Evolutionary conservation across 2,888 invertebrate genomes (phyloP), one percentile per base, ranked within the genome.

Genomic region (Dermolepida albohirtum): DNA sequence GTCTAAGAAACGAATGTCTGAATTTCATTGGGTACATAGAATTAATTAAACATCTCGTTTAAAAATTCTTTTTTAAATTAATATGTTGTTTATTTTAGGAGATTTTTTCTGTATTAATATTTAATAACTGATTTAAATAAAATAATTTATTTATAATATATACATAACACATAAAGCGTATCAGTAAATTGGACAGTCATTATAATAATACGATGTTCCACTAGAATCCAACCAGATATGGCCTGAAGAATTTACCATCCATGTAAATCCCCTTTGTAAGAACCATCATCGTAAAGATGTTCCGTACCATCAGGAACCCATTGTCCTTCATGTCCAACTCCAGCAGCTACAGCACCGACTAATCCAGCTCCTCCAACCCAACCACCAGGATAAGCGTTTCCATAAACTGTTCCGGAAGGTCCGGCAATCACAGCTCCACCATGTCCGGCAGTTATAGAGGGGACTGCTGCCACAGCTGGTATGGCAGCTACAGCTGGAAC

Each of bases 201-300:
- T 34, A 14, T 10, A 34, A 29, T 16, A 62, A 10, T 22, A 4
- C n/a, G 22, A 22, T 44, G 44, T 44, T 59, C 44, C 59, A 59
- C 59, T 59, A 59, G 59, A 59, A 44, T 29, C 59, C 59, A 16
- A 34, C 27, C 29, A 39, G 39, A 39, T 27, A 44, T 43, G 27
- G 41, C 27, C 12, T 34, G 12, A 1, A 17, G 2, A 11, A 8
- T 47, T 62, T 62, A 62, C 59, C 59, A 62, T 14, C 16, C 59
- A 14, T 62, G 59, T 11, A 11, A 40, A 62, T 62, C 59, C 10
- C 59, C 59, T 63, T 75, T 77, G 72, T 79, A 79, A 34, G 78
- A 75, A 11, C 79, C 80, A 69, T 79, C 77, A 69, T 80, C 76
- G 70, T 78, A 78, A 17, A 77, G 72, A 49, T 73, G 69, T 65